Base-by-base conservation (phyloP, 2,888 invertebrate genomes). In the Stratiomys singularior region DNA sequence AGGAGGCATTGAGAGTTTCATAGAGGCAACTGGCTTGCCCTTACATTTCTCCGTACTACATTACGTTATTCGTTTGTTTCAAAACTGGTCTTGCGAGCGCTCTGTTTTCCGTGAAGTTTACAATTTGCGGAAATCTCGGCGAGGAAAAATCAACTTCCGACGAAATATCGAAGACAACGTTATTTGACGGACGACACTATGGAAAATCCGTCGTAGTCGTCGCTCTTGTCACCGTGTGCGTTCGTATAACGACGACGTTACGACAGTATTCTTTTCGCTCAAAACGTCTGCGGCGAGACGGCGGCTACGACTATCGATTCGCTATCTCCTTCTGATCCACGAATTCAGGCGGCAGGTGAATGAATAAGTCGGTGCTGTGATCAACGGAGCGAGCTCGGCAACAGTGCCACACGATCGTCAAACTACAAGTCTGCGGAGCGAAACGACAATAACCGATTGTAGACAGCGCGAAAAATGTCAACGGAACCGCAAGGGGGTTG, bases 391-490 rank as follows among this genome's bases (percentile, higher is more conserved):
- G 58, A 56, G 52, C 9, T 56, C 30, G 58, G 28, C 37, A 72
- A 15, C 30, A 46, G 72, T 58, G 72, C 56, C 30, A 46, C 23
- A 23, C 47, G 47, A 69, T 69, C 74, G 56, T 15, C 30, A 74
- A 21, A 46, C 13, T 47, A 30, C 46, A 30, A 15, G 23, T 13
- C 28, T 2, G 56, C 56, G 56, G n/a, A 44, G 71, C 56, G 56
- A 60, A 37, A 1, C 72, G 72, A 56, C 21, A 28, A 18, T 11
- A 18, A 3, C 21, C 30, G 37, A 74, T 21, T 5, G 37, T 4
- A 18, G 67, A 67, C 67, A 46, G 72, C 37, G 66, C 66, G 44
- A 27, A 25, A 63, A 63, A n/a, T 63, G 63, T 27, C 63, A 63
- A 63, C n/a, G 28, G 63, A 25, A 63, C 28, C 27, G n/a, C 27